Base-by-base conservation (phyloP, 2,888 invertebrate species). In the Cephalotes varians region DNA sequence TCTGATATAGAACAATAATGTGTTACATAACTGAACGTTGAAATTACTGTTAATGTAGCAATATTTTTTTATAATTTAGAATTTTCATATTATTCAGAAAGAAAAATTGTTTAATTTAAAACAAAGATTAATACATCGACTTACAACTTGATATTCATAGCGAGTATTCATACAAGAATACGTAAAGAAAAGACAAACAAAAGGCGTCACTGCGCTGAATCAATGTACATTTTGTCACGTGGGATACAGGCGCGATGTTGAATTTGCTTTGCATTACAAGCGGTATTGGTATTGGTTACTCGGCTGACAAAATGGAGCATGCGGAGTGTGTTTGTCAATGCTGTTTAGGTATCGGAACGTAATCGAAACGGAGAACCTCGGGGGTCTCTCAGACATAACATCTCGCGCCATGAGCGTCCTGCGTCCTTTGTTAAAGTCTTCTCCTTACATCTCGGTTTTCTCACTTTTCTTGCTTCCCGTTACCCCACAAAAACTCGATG, bases 381-480 rank as follows among this genome's bases (percentile, higher is more conserved):
- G 81, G 81, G 85, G 84, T 79, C 85, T 72, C 82, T 86, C 86
- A 93, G 93, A 93, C 93, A 92, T 90, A 93, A 93, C 93, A 93
- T 92, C 85, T 81, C 81, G 71, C 79, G 79, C 83, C 79, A 81
- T 85, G 58, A 73, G 73, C 37, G 69, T 77, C 76, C 71, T 62
- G 73, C 37, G 69, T 77, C 76, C 71, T 62, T 31, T 51, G 77
- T 77, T 77, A 77, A 77, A 77, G 77, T 56, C 77, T 44, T 69
- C 77, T 51, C 71, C 44, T 79, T 79, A 69, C 77, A 58, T 79
- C 71, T 71, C 77, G 7, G 56, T 58, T 58, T 74, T 60, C 60
- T 60, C 80, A 28, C 44, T 64, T 56, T 81, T 44, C 40, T 37
- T n/a, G 54, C 56, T 54, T 34, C 81, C n/a, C 44, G 31, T 80